Base-by-base conservation (phyloP, 2,797 vertebrate species). In the Sphenopsis melanotis region DNA sequence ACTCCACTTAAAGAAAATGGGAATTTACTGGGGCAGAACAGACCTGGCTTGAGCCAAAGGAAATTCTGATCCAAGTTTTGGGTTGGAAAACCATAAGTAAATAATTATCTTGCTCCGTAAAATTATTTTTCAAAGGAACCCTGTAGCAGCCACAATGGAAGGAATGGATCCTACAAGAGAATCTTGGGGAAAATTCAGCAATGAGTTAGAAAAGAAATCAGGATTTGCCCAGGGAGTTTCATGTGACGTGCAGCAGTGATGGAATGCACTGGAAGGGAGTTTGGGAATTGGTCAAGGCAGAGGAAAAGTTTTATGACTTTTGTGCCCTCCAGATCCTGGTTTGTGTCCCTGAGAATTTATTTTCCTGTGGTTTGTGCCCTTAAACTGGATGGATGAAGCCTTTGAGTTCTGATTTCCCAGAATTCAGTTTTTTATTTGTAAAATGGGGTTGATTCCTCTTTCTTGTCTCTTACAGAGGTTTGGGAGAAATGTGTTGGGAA, bases 1-100 rank as follows among this genome's bases (percentile, higher is more conserved):
- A 3, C 76, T 89, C 49, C 93, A 27, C 64, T 95, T 77, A 57
- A 87, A 83, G 87, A 63, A 93, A 94, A 91, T 86, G 61, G 77
- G 87, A 83, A 86, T 90, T 83, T 90, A 78, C 55, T 83, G 86
- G 59, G 56, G 68, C 56, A 50, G 91, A 94, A 83, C 1, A 0
- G 15, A 22, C 20, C 39, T 74, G 74, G 64, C 55, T 57, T 57
- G 4, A 91, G 49, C 49, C 41, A 76, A 46, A 89, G 39, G 61
- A 36, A 64, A 72, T 70, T 52, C 36, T 52, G 55, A 72, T 85
- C 69, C 37, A 34, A 30, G 69, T 56, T 74, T 22, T 41, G 59
- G 50, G 9, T 84, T 55, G 34, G 64, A 85, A 84, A 82, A 78
- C 14, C 3, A 0, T 3, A 30, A 84, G 37, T 64, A 69, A 77